phyloP scores from a whole-genome alignment of 2,888 invertebrate genomes.

The Anthophora plumipes region DNA sequence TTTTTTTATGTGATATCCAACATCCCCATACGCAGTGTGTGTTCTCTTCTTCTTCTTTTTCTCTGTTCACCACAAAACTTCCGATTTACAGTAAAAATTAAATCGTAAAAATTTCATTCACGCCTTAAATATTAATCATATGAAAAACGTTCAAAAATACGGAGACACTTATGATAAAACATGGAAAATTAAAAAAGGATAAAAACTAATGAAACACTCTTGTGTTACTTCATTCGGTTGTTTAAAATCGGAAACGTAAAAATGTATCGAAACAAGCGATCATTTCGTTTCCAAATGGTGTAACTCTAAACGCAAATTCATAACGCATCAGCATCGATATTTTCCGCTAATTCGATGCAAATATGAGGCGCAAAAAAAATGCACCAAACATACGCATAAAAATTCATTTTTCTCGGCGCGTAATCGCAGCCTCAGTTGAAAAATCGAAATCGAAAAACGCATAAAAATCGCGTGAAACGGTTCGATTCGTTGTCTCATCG shows the following conservation, averaged over 20 bases:
- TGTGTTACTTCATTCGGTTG: not conserved
- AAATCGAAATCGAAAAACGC: not conserved
- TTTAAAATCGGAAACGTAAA: conserved; percentile 19
- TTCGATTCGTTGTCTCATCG: not conserved
- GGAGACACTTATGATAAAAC: not conserved
- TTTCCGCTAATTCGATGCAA: conserved; percentile 4
- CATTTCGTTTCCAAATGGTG: conserved; percentile 13
- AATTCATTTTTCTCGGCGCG: conserved; percentile 9
- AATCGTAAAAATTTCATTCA: conserved; percentile 2
- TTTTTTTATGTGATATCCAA: conserved; percentile 43
- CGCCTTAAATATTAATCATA: not conserved
- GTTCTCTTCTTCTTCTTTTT: conserved; percentile 37
- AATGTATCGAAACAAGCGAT: conserved; percentile 14
- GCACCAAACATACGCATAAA: not conserved
- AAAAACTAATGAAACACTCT: conserved; percentile 5
- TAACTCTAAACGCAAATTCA: not conserved
- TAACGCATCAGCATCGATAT: not conserved
- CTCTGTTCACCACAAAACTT: conserved; percentile 23
- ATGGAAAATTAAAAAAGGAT: not conserved
- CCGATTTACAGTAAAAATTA: not conserved
- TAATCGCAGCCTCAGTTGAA: conserved; percentile 28
- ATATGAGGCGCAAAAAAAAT: conserved; percentile 7
- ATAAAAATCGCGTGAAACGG: not conserved
- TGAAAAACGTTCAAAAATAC: not conserved
- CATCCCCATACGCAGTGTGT: conserved; percentile 23